These are phyloP conservation scores for Opisthograptis luteolata DNA, from an alignment of 2,888 invertebrate species.

Conservation along the genomic window DNA sequence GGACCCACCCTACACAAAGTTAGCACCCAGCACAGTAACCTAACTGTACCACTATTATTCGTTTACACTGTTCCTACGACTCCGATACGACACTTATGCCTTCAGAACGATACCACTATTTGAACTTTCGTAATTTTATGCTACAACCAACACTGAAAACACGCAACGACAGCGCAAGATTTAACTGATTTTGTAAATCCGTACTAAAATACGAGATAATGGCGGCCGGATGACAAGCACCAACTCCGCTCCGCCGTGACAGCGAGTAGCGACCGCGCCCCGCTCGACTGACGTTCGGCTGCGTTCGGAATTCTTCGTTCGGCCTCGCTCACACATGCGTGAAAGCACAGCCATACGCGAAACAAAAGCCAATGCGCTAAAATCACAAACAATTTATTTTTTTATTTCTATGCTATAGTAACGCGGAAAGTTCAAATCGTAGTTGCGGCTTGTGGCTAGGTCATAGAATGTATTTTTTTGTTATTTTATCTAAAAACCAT, in stretches of 20 bases:
- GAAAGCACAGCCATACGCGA: slow-evolving; percentile 63
- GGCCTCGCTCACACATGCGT: slow-evolving; percentile 82
- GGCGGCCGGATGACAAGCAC: slow-evolving; percentile 85
- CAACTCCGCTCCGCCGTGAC: slow-evolving; percentile 84
- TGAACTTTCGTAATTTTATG: slow-evolving; percentile 51
- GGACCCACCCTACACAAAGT: slow-evolving; percentile 78
- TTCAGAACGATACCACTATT: slow-evolving; percentile 45
- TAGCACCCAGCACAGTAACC: slow-evolving; percentile 75
- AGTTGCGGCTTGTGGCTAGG: too few relatives aligned
- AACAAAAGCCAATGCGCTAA: slow-evolving; percentile 48
- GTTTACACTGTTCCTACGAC: slow-evolving; percentile 63
- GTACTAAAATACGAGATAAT: slow-evolving; percentile 85
- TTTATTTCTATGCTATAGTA: slow-evolving; percentile 25
- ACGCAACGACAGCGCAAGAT: slow-evolving; percentile 70
- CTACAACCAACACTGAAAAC: slow-evolving; percentile 63
- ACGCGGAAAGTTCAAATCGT: slow-evolving; percentile 37
- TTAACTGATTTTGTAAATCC: slow-evolving; percentile 80
- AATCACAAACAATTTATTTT: slow-evolving; percentile 49
- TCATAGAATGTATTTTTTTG: too few relatives aligned
- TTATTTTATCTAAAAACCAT: too few relatives aligned
- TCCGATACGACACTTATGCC: slow-evolving; percentile 47
- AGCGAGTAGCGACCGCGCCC: slow-evolving; percentile 86
- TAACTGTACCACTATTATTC: slow-evolving; percentile 73
- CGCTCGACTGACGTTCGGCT: slow-evolving; percentile 84
- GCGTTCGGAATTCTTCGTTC: slow-evolving; percentile 77